Conservation (phyloP, 2,797 vertebrate genomes). For the Macropodus opercularis region DNA sequence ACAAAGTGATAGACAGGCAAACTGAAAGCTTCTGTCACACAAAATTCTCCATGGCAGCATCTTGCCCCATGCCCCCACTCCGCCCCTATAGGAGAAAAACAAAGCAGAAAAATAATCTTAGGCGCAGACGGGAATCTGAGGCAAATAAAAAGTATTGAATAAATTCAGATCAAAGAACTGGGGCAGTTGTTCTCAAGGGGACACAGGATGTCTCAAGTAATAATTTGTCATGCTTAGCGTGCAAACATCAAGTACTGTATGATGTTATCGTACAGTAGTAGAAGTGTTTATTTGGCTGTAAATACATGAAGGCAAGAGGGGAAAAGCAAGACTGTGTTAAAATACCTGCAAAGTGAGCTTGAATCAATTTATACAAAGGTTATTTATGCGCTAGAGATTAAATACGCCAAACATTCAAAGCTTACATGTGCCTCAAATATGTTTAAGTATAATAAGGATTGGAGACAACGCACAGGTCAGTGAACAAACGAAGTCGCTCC, state of each 20-base stretch:
- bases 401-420: constrained; percentile 14
- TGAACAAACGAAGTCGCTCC: constrained; percentile 27
- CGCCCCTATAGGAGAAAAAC: constrained; percentile 9
- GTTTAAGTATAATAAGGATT: too few species aligned
- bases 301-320: constrained; percentile 52
- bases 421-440: too few species aligned
- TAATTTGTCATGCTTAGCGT: constrained; percentile 61
- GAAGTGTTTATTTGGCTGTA: constrained; percentile 54
- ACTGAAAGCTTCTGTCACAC: constrained; percentile 76
- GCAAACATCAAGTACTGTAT: constrained; percentile 38
- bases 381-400: constrained; percentile 27
- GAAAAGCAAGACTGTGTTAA: constrained; percentile 51
- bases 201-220: constrained; percentile 57
- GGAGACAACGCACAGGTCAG: not conserved
- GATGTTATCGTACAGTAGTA: constrained; percentile 31
- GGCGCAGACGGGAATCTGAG: constrained; percentile 40
- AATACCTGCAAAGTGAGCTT: constrained; percentile 55
- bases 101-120: constrained; percentile 58
- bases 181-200: constrained; percentile 54
- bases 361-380: constrained; percentile 45
- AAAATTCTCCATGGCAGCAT: constrained; percentile 67
- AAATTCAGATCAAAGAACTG: constrained; percentile 59
- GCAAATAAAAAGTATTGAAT: constrained; percentile 58
- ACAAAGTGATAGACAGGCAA: constrained; percentile 74
- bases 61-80: constrained; percentile 25